Evolutionary conservation across 2,888 invertebrate species (phyloP), one percentile per base, ranked within the genome.

Genomic region (Gymnocheta viridis): DNA sequence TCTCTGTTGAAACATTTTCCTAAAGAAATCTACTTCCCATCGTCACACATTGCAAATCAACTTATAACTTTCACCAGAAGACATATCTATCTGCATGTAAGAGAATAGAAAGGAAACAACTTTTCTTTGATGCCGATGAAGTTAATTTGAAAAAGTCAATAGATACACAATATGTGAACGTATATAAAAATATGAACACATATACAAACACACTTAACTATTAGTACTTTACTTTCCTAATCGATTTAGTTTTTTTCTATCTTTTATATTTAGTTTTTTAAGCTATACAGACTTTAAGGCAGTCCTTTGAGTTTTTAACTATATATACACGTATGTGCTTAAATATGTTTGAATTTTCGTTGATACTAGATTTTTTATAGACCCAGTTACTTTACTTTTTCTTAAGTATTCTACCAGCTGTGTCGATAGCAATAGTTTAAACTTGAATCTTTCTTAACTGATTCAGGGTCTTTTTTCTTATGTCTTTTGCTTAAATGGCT

Each of bases 111-210:
- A 9, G 29, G 58, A 19, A 19, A 29, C 10, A 17, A 14, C 10
- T 82, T 82, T 73, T 41, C 62, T 74, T 70, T 77, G 54, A 29
- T 77, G 69, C 60, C 73, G 81, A 84, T 81, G 67, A 81, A 84
- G 81, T 81, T 81, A 84, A 81, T 77, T 84, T 81, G 17, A 56
- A 72, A 84, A 72, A 73, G 77, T 67, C 83, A 80, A 72, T 73
- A 81, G 67, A 41, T 69, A 62, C 9, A n/a, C n/a, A 38, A 32
- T 17, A 58, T 35, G 29, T 38, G 47, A 56, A 41, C 22, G 4
- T 27, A 0, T 10, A 19, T 38, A 7, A 17, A 12, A 2, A 9
- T 22, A 3, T 29, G 19, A 3, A 27, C 0, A 17, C 9, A 19
- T 27, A 19, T 17, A 17, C 24, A 62, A 27, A 73, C 32, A 27